Evolutionary conservation across 2,888 invertebrate genomes (phyloP).

Genomic region (Ochlodes sylvanus): DNA sequence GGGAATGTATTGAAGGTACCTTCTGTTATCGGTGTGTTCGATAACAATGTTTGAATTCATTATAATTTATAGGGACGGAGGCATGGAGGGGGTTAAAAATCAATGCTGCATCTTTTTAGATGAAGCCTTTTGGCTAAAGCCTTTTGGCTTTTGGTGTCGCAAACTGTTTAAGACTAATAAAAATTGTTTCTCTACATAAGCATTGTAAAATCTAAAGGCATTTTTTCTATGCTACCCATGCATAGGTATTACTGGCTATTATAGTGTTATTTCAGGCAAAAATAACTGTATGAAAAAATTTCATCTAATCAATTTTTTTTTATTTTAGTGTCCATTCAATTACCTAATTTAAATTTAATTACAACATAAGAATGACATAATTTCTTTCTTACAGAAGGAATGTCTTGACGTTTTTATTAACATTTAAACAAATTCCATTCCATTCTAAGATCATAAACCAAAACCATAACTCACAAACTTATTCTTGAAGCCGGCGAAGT

Average conservation of each 20-base stretch:
- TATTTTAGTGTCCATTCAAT: too few species aligned
- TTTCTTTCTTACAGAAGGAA: too few species aligned
- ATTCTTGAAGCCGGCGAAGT: slow-evolving; percentile 13
- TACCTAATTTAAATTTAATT: too few species aligned
- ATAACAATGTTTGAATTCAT: background rate
- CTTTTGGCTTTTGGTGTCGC: slow-evolving; percentile 30
- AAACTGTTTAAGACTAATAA: slow-evolving; percentile 9
- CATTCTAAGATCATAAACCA: slow-evolving; percentile 7
- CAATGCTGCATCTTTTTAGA: slow-evolving; percentile 36
- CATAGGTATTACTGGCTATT: too few species aligned
- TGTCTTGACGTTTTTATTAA: background rate
- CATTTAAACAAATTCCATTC: slow-evolving; percentile 10
- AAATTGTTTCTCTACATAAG: too few species aligned
- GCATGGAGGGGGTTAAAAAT: slow-evolving; percentile 27
- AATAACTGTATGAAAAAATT: too few species aligned
- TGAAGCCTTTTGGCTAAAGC: too few species aligned
- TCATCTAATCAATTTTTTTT: too few species aligned
- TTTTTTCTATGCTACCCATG: too few species aligned
- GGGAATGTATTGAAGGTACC: slow-evolving; percentile 13
- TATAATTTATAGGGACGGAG: slow-evolving; percentile 17
- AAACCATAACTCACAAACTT: slow-evolving; percentile 10
- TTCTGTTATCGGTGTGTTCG: background rate
- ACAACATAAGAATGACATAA: too few species aligned
- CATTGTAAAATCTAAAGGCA: too few species aligned
- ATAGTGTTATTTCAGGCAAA: too few species aligned